Base-by-base conservation (phyloP, 2,113 vertebrate genomes). In the Nesoenas mayeri region DNA sequence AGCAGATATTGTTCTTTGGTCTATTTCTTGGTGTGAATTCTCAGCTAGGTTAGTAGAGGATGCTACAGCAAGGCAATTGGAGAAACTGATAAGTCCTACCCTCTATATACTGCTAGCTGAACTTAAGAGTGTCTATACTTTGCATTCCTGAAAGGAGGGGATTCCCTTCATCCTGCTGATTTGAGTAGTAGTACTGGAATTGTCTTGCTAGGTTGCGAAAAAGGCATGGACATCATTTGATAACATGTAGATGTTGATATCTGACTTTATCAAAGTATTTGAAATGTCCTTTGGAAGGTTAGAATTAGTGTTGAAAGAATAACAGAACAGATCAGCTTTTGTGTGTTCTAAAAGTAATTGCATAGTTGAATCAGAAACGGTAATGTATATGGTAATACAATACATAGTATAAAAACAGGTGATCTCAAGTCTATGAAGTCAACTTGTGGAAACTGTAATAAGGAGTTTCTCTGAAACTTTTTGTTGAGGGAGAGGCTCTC, bases 251-350 rank as follows among this genome's bases (percentile, higher is more conserved):
- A 13, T 82, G 54, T 54, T 82, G 57, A 11, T 88, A 62, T 6
- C 22, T 85, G 67, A 42, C 71, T 93, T 73, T 70, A 73, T 1
- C 64, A 20, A 75, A 69, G 47, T 61, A 58, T 65, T 94, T 89
- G 38, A 95, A 94, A 89, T 87, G 66, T 86, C 62, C 84, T 94
- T 83, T 92, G 66, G 88, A 77, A 96, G 69, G 84, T 95, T 95
- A 79, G 66, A 91, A n/a, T 62, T 83, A 61, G 13, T 54, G 13
- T 48, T 92, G 77, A 65, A 93, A 83, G 53, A 65, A 31, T 78
- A 72, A 62, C 12, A 85, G 31, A 67, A 62, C 89, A 84, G 67
- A 79, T 85, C 47, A 65, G 50, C 50, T 90, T 93, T 67, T 72
- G 31, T 22, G 47, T 91, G 69, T 94, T 77, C 50, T 85, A 78